phyloP scores from a whole-genome alignment of 92 coral and sea anemone species.

The Pocillopora meandrina region DNA sequence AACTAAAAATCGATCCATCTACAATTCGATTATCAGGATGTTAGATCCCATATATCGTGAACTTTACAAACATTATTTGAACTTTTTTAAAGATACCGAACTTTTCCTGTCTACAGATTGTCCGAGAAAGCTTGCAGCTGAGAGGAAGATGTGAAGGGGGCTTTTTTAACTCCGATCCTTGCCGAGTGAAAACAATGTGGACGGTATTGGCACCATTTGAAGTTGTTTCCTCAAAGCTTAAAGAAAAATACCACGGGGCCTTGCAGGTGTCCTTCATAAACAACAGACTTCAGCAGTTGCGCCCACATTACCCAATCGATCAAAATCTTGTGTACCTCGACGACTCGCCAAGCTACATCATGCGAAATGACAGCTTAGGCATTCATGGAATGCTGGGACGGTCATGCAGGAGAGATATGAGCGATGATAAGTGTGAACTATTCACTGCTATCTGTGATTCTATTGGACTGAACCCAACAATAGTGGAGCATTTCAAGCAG shows the following conservation, averaged over 20 bases:
- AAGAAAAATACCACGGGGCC: conserved; percentile 60
- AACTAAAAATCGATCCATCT: too few species aligned
- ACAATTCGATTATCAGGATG: too few species aligned
- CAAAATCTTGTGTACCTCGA: conserved; percentile 49
- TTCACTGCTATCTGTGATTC: conserved; percentile 51
- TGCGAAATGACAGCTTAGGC: conserved; percentile 41
- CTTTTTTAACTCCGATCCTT: too few species aligned
- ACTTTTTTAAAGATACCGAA: too few species aligned
- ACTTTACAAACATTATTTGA: too few species aligned
- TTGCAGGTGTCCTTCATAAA: conserved; percentile 29
- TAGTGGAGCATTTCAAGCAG: conserved; percentile 6
- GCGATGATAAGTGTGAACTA: conserved; percentile 5
- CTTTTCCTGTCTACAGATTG: too few species aligned
- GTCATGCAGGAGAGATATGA: conserved; percentile 53
- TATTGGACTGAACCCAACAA: conserved; percentile 41
- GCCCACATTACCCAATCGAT: conserved; percentile 15
- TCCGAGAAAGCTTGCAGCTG: too few species aligned
- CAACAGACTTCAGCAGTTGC: conserved; percentile 36
- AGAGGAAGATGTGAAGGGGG: too few species aligned
- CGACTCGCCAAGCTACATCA: conserved; percentile 75
- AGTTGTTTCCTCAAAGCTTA: conserved; percentile 67
- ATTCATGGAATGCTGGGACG: conserved; percentile 77
- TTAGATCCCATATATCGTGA: too few species aligned
- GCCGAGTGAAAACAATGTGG: neutral
- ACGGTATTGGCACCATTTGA: conserved; percentile 48